Conservation (phyloP, 2,797 vertebrate species). For the Phylloscopus collybita region DNA sequence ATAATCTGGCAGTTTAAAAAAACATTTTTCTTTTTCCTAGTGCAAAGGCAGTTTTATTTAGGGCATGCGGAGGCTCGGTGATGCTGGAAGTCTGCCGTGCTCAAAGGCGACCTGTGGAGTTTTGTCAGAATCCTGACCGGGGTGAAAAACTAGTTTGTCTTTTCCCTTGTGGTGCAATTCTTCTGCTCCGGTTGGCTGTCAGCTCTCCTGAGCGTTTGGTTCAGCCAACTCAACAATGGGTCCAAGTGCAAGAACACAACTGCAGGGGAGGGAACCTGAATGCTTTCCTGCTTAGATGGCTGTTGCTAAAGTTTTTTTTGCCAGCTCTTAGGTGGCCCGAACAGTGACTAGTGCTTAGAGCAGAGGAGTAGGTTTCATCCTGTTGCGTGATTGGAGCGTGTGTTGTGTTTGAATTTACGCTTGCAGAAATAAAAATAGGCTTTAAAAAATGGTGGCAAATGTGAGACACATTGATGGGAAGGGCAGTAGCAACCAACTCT, state of each 20-base stretch:
- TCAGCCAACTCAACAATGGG: conserved; percentile 63
- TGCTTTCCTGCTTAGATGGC: not conserved
- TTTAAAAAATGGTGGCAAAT: not conserved
- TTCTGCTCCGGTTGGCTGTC: conserved; percentile 75
- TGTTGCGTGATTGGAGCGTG: not conserved
- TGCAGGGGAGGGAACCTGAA: not conserved
- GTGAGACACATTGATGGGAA: not conserved
- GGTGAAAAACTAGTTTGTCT: conserved; percentile 56
- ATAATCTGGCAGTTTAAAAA: conserved; percentile 55
- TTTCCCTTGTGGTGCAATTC: conserved; percentile 64
- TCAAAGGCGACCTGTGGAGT: conserved; percentile 45
- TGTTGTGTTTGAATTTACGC: not conserved
- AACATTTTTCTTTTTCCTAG: conserved; percentile 52
- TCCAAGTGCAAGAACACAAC: not conserved
- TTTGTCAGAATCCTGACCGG: conserved; percentile 40
- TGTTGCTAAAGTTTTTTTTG: not conserved
- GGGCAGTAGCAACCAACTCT: not conserved
- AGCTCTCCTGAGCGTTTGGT: conserved; percentile 64
- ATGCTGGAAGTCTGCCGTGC: conserved; percentile 26
- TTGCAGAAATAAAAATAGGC: not conserved
- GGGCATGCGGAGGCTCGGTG: not conserved
- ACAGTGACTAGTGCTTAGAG: not conserved
- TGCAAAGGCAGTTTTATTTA: conserved; percentile 47
- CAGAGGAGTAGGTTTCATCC: not conserved
- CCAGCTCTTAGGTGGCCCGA: not conserved